A percentile compares a stretch with the other conserved stretches of the same genome.
Evolutionary conservation across 2,797 vertebrate species (phyloP).

Genomic region (Aphelocoma californica): DNA sequence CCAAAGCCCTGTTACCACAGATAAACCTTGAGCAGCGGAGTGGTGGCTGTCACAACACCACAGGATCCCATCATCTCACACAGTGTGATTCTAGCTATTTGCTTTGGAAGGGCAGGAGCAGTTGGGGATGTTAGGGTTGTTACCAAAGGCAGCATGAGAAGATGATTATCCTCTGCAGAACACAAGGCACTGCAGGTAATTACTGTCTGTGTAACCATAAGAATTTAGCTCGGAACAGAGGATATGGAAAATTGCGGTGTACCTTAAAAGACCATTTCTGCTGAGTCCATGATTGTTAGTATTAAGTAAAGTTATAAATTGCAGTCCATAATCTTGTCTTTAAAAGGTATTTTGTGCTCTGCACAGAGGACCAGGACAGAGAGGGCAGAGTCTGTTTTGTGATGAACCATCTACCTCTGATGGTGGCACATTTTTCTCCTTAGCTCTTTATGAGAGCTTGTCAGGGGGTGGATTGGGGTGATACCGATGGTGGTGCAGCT

Average conservation of each 20-base stretch:
- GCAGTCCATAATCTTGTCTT: neutral
- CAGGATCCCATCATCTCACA: neutral
- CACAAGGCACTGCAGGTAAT: neutral
- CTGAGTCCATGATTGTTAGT: neutral
- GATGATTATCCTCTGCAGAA: neutral
- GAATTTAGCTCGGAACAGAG: neutral
- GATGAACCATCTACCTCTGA: neutral
- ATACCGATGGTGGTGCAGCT: neutral
- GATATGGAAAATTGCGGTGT: neutral
- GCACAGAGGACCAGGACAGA: neutral
- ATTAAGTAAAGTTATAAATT: neutral
- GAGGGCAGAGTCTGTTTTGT: neutral
- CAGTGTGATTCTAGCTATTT: neutral
- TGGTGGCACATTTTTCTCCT: neutral
- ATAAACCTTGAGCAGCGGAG: neutral
- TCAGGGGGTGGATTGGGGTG: neutral
- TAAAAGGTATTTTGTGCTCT: neutral
- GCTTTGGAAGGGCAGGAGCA: neutral
- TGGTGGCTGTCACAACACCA: rapidly evolving
- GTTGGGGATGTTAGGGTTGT: neutral
- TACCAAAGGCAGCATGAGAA: neutral
- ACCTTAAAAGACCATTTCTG: neutral
- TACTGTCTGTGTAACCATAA: neutral
- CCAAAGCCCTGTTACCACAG: neutral
- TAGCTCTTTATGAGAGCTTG: neutral